A percentile compares a stretch with the other conserved stretches of the same genome.
Evolutionary conservation across 2,888 invertebrate genomes (phyloP).

Genomic region (Auanema freiburgensis): DNA sequence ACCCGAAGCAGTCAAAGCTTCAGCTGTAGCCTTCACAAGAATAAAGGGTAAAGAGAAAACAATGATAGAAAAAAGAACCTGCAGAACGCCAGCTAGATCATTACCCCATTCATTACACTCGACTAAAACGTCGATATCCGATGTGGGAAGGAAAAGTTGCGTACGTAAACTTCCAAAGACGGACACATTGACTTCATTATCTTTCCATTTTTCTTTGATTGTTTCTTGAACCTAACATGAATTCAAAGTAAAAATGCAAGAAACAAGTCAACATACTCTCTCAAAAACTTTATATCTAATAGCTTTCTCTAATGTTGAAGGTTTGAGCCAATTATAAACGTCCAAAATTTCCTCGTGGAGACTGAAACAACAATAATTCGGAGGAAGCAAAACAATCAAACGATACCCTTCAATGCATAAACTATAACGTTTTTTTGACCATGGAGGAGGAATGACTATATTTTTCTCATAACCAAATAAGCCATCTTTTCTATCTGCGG

Average conservation of each 20-base stretch:
- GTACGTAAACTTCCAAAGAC: constrained; percentile 97
- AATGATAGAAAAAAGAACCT: neutral
- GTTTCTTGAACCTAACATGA: constrained; percentile 30
- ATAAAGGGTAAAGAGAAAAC: neutral
- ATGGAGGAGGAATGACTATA: constrained; percentile 32
- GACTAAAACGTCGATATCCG: constrained; percentile 79
- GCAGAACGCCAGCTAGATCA: constrained; percentile 5
- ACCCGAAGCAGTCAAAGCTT: constrained; percentile 17
- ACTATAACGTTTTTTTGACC: constrained; percentile 44
- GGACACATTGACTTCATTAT: constrained; percentile 73
- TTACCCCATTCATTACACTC: constrained; percentile 37
- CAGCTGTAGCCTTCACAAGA: constrained; percentile 29
- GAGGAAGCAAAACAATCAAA: no score
- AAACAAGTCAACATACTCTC: constrained; percentile 73
- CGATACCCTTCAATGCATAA: constrained; percentile 39
- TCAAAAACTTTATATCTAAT: constrained; percentile 85
- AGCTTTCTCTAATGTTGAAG: constrained; percentile 85
- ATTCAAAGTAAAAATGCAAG: neutral
- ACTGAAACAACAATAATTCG: constrained; percentile 68
- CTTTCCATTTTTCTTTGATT: constrained; percentile 27
- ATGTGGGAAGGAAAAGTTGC: constrained; percentile 92
- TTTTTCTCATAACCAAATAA: constrained; percentile 16
- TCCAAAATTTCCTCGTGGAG: constrained; percentile 96
- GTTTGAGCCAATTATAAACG: constrained; percentile 91
- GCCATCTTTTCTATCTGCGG: constrained; percentile 6